Conservation (phyloP, 2,888 invertebrate genomes). For the Stomorhina lunata region DNA sequence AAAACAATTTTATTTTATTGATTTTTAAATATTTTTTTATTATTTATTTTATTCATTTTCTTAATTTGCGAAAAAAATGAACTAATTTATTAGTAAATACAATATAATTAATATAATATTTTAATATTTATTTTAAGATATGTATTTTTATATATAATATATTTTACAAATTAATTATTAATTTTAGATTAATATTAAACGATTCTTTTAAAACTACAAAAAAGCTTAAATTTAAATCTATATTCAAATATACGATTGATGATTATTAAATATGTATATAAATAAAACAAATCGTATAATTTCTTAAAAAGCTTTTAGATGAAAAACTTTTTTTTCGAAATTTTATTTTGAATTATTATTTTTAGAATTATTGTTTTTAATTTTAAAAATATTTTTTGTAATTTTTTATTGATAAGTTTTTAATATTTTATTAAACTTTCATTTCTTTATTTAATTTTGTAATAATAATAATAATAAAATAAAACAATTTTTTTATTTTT, state of each 20-base stretch:
- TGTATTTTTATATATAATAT: constrained; percentile 47
- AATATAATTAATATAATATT: constrained; percentile 33
- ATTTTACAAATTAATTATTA: constrained; percentile 63
- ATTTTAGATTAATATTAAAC: constrained; percentile 65
- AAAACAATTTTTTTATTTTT: constrained; percentile 63
- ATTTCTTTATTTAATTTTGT: not conserved
- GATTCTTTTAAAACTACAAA: constrained; percentile 63
- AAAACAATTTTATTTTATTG: not conserved
- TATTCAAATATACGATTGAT: too few species aligned
- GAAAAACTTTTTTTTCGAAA: too few species aligned
- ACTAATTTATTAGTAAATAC: constrained; percentile 22
- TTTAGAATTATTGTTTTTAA: too few species aligned
- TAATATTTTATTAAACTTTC: too few species aligned
- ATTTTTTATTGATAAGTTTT: too few species aligned
- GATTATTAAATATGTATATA: too few species aligned
- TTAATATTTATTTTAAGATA: constrained; percentile 47
- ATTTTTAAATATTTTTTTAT: too few species aligned
- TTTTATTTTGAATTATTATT: too few species aligned
- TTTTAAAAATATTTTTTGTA: too few species aligned
- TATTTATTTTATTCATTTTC: constrained; percentile 51
- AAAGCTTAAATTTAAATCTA: constrained; percentile 59
- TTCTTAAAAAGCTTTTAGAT: too few species aligned
- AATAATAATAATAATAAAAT: constrained; percentile 1
- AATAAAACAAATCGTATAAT: too few species aligned
- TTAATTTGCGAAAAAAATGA: constrained; percentile 51